A percentile compares a stretch with the other conserved stretches of the same genome.
Evolutionary conservation across 2,113 vertebrate species (phyloP).

Genomic region (Aleadryas rufinucha): DNA sequence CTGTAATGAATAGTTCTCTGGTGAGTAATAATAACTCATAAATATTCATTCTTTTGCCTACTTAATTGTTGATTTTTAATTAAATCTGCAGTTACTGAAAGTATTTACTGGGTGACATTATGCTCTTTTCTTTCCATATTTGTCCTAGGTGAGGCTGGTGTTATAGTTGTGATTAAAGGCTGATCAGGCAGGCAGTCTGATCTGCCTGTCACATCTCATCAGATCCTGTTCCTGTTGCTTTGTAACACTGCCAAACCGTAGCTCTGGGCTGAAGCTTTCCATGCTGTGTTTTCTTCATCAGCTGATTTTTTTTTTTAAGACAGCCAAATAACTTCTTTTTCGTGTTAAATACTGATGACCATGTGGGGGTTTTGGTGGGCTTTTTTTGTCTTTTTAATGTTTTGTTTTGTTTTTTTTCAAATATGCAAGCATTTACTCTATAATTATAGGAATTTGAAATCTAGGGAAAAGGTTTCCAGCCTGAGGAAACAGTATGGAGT

Average conservation of each 20-base stretch:
- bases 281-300: neutral
- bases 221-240: neutral
- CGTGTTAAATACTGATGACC: neutral
- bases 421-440: neutral
- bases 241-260: neutral
- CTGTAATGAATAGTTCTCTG: neutral
- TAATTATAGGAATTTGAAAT: neutral
- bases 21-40: slow-evolving; percentile 12
- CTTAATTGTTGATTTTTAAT: slow-evolving; percentile 38
- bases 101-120: slow-evolving; percentile 7
- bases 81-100: slow-evolving; percentile 3
- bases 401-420: neutral
- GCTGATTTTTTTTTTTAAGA: neutral
- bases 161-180: neutral
- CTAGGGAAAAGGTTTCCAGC: neutral
- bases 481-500: neutral
- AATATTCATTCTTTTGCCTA: slow-evolving; percentile 5
- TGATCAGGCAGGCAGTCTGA: neutral
- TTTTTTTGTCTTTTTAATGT: neutral
- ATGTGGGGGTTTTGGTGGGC: accelerated
- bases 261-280: neutral
- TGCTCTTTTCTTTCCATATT: neutral
- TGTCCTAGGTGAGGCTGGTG: neutral
- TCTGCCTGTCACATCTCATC: slow-evolving; percentile 21
- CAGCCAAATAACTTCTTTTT: neutral